Base-by-base conservation (phyloP, 2,888 invertebrate genomes). In the Patella pellucida region DNA sequence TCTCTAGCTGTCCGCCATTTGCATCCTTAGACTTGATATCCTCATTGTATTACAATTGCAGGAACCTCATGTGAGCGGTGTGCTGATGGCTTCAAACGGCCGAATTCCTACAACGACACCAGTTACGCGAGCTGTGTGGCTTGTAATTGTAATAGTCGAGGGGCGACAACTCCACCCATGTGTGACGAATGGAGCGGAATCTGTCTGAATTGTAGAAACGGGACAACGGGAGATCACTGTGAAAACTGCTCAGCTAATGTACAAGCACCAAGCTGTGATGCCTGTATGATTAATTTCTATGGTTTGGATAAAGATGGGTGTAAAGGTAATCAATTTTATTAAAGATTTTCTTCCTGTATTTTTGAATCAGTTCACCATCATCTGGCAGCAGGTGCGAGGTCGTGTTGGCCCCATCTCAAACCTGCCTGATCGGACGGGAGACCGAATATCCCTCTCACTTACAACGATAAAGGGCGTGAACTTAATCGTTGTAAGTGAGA, bases 21-120 rank as follows among this genome's bases (percentile, higher is more conserved):
- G 7, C 41, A 41, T 41, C 9, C 41, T 41, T 41, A 5, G 41
- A 41, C 9, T 41, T 41, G 41, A 41, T 41, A 41, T 9, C 7
- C 7, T 0, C 41, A 9, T 41, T 1, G 0, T 14, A 16, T 16
- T 52, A 51, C 19, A 9, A 70, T 3, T 68, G 50, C 77, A 86
- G 86, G 85, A 54, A 54, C 80, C 12, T 85, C 86, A 0, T 87
- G 87, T 81, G 81, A 81, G 71, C 70, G 31, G n/a, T 87, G 87
- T 71, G 69, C 76, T 16, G 76, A 74, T 15, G 86, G 86, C 1
- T 77, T 73, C 68, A 69, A 68, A 69, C 9, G 62, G 14, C 62
- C 62, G 3, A 62, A 62, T 14, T 69, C 82, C 5, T 72, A 67
- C 16, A 68, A 67, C 12, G 73, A 69, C 15, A 56, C 78, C 4